Base-by-base conservation (phyloP, 2,113 vertebrate genomes). In the Colaptes auratus region DNA sequence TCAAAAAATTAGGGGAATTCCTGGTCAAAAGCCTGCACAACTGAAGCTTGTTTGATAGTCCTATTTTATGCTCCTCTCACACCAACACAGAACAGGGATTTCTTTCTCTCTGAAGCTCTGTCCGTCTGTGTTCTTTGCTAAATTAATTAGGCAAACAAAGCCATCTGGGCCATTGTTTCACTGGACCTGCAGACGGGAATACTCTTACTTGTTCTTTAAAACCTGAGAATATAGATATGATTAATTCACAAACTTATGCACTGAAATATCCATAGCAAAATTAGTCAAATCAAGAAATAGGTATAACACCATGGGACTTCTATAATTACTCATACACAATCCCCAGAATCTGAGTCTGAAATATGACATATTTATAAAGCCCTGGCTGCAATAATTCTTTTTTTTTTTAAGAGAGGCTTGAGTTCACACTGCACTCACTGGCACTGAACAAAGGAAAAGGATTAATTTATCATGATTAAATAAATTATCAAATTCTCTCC, bases 121-220 rank as follows among this genome's bases (percentile, higher is more conserved):
- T 58, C 52, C 6, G 31, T 84, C 60, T 67, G 15, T 77, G 15
- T 35, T 75, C 36, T 89, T 75, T 21, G 13, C 17, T 85, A 79
- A 94, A 82, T 92, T 79, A 85, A 55, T 82, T 33, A 39, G 28
- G 21, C 42, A 93, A 90, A 92, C 31, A 77, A 88, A 92, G 50
- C 20, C 0, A 2, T 35, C 65, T 86, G 2, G 5, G 44, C n/a
- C 15, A 53, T 46, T 64, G 10, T 59, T 83, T 23, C 46, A 63
- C n/a, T 65, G 56, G 13, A n/a, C 24, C 1, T 12, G 64, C 25
- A 65, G 25, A 33, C 18, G 10, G 35, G 15, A 84, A 84, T 9
- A 84, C 7, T 63, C 3, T 7, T 69, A 74, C 31, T 48, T 59
- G 28, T 55, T 81, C 39, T 84, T 60, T 48, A 61, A 67, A 90